These are phyloP conservation scores for Orussus abietinus DNA, from an alignment of 1,140 invertebrate genomes.

Conservation along the genomic window DNA sequence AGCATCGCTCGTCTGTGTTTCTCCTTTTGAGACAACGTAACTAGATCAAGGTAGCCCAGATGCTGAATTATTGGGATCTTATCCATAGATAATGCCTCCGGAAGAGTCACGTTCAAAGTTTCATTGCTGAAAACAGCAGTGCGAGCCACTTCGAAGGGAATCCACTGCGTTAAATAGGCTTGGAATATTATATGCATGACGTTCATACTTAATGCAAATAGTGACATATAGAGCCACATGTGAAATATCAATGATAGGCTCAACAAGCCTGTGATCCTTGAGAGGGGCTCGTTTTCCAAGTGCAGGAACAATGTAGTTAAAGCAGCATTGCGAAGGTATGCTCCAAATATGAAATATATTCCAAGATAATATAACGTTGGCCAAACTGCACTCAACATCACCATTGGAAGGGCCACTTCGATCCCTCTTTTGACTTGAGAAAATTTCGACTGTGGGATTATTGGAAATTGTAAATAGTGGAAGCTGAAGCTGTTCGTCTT, in stretches of 20 bases:
- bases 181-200: slow-evolving; percentile 67
- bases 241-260: slow-evolving; percentile 58
- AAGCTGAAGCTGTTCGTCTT: slow-evolving; percentile 53
- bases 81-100: slow-evolving; percentile 55
- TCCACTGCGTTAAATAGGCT: slow-evolving; percentile 65
- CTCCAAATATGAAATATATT: slow-evolving; percentile 58
- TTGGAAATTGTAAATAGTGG: slow-evolving; percentile 55
- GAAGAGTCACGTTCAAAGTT: slow-evolving; percentile 42
- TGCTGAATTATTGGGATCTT: slow-evolving; percentile 65
- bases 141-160: slow-evolving; percentile 51
- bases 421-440: slow-evolving; percentile 60
- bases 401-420: slow-evolving; percentile 53
- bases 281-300: slow-evolving; percentile 52
- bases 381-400: slow-evolving; percentile 57
- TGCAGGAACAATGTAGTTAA: slow-evolving; percentile 22
- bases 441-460: slow-evolving; percentile 64
- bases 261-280: slow-evolving; percentile 53
- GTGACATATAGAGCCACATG: slow-evolving; percentile 63
- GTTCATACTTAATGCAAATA: slow-evolving; percentile 65
- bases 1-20: slow-evolving; percentile 56
- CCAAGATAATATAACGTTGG: slow-evolving; percentile 60
- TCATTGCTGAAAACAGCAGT: slow-evolving; percentile 22
- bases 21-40: slow-evolving; percentile 59
- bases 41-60: slow-evolving; percentile 67
- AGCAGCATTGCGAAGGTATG: slow-evolving; percentile 37